A percentile compares a stretch with the other conserved stretches of the same genome.
phyloP scores from a whole-genome alignment of 2,888 invertebrate species.

The Malacosoma neustria region DNA sequence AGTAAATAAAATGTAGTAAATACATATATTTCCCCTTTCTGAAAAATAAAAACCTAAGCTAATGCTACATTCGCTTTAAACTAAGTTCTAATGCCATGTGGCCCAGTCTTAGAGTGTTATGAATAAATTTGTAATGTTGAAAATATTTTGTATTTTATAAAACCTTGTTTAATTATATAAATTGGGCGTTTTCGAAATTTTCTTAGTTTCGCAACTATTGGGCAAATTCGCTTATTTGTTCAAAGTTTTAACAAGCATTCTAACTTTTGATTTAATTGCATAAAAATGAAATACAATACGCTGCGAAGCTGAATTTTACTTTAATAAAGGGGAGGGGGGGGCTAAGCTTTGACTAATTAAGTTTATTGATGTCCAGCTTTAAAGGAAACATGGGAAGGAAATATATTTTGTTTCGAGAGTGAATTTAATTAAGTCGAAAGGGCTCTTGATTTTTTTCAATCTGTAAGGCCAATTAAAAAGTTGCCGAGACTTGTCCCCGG shows the following conservation, averaged over 20 bases:
- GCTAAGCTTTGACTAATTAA: constrained; percentile 25
- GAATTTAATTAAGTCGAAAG: constrained; percentile 61
- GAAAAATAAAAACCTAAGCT: too few species aligned
- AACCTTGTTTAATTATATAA: background rate
- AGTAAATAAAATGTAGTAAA: too few species aligned
- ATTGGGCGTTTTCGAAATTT: too few species aligned
- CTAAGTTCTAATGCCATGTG: too few species aligned
- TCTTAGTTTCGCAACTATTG: too few species aligned
- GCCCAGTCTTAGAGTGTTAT: too few species aligned
- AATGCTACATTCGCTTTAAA: too few species aligned
- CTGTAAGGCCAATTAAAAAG: constrained; percentile 64
- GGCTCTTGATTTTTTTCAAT: constrained; percentile 56
- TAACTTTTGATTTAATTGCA: background rate
- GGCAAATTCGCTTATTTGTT: background rate
- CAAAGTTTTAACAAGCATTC: background rate
- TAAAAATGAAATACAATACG: background rate
- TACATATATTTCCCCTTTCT: too few species aligned
- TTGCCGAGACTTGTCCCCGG: constrained; percentile 44
- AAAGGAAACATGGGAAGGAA: constrained; percentile 28
- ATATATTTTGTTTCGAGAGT: constrained; percentile 46
- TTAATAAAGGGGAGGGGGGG: background rate
- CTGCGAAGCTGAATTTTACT: background rate
- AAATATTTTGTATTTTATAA: too few species aligned
- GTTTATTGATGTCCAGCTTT: constrained; percentile 19
- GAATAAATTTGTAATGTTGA: too few species aligned